Conservation (phyloP, 1,140 invertebrate species). For the Magallana angulata region DNA sequence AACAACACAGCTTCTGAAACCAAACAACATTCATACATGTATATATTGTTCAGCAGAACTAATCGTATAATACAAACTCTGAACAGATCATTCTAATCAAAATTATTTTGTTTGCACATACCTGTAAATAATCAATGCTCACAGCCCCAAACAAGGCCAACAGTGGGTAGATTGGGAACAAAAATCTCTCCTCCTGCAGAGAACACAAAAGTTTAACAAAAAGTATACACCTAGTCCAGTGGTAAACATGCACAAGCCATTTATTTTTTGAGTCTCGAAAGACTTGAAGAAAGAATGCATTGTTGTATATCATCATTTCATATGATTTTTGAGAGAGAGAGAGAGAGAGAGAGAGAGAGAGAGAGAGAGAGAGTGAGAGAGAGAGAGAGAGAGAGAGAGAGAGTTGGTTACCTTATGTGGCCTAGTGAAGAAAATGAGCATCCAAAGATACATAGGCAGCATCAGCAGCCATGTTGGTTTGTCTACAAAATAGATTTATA, state of each 20-base stretch:
- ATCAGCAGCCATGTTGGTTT: slow-evolving; percentile 71
- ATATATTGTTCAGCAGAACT: no score
- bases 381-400: no score
- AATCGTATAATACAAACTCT: no score
- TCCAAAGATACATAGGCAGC: slow-evolving; percentile 91
- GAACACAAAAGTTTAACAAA: background rate
- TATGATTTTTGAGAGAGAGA: no score
- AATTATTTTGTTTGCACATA: slow-evolving; percentile 33
- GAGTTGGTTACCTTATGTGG: slow-evolving; percentile 89
- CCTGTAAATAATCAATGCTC: slow-evolving; percentile 74
- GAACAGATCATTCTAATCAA: no score
- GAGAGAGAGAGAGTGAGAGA: no score
- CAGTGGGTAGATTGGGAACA: slow-evolving; percentile 98
- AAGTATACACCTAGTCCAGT: background rate
- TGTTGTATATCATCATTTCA: no score
- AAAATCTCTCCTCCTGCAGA: slow-evolving; percentile 88
- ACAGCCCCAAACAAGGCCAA: slow-evolving; percentile 93
- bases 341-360: no score
- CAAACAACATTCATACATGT: background rate
- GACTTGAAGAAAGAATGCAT: no score
- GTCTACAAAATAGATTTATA: slow-evolving; percentile 48
- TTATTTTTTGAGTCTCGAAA: no score
- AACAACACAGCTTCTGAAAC: slow-evolving; percentile 83
- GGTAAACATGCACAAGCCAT: background rate
- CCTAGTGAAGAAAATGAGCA: slow-evolving; percentile 92